Conservation (phyloP, 2,888 invertebrate genomes). For the Ophion slaviceki region DNA sequence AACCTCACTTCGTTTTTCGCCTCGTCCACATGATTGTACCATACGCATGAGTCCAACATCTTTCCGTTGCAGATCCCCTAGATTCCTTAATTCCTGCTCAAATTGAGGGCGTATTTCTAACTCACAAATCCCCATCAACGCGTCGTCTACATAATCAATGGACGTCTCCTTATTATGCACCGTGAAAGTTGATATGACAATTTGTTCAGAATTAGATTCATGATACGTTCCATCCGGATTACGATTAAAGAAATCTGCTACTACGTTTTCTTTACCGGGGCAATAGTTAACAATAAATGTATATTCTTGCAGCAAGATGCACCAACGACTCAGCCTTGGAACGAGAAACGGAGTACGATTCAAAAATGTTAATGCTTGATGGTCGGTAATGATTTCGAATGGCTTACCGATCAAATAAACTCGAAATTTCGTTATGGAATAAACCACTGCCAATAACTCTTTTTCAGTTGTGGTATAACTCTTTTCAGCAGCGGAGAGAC, state of each 20-base stretch:
- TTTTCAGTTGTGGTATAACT: slow-evolving; percentile 20
- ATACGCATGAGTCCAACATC: neutral
- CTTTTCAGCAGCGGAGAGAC: too few species aligned
- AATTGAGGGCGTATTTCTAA: slow-evolving; percentile 13
- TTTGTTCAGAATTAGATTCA: neutral
- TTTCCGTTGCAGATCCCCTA: neutral
- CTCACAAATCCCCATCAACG: slow-evolving; percentile 18
- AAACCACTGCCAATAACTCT: slow-evolving; percentile 64
- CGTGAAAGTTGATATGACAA: neutral
- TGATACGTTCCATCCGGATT: slow-evolving; percentile 28
- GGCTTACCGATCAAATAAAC: slow-evolving; percentile 67
- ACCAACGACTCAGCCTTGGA: slow-evolving; percentile 42
- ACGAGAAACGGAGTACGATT: slow-evolving; percentile 3
- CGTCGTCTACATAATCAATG: neutral
- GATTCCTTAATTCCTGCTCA: neutral
- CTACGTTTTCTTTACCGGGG: slow-evolving; percentile 24
- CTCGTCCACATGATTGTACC: neutral
- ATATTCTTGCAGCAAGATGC: slow-evolving; percentile 43
- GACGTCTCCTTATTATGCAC: slow-evolving; percentile 56
- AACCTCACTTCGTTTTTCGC: neutral
- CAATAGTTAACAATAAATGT: slow-evolving; percentile 25
- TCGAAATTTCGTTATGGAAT: slow-evolving; percentile 25
- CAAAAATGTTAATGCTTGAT: slow-evolving; percentile 32
- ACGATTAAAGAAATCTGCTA: slow-evolving; percentile 51
- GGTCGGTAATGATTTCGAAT: slow-evolving; percentile 62